phyloP scores from a whole-genome alignment of 2,797 vertebrate genomes.

The Peromyscus melanophrys region DNA sequence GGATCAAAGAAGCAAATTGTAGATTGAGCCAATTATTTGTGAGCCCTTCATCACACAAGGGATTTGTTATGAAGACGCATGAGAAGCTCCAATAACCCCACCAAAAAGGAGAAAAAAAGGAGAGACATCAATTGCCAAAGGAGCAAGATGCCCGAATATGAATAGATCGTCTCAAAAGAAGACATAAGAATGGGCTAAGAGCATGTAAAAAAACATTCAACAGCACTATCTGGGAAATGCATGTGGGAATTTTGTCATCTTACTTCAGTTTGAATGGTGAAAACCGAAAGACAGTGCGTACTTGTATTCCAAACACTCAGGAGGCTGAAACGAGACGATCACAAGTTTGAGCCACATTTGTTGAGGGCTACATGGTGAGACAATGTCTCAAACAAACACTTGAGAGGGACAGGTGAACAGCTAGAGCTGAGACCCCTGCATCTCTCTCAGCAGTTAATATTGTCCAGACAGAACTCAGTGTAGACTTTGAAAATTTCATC shows the following conservation, averaged over 20 bases:
- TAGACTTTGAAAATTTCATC: neutral
- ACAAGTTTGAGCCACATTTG: neutral
- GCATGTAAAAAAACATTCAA: neutral
- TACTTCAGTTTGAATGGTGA: neutral
- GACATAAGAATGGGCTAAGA: neutral
- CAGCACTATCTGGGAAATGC: neutral
- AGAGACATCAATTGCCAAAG: neutral
- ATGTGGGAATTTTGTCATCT: neutral
- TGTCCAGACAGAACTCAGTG: neutral
- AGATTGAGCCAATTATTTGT: neutral
- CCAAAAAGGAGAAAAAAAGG: neutral
- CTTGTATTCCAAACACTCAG: neutral
- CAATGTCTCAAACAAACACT: neutral
- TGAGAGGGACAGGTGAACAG: neutral
- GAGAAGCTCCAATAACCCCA: neutral
- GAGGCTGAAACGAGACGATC: neutral
- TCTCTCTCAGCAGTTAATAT: neutral
- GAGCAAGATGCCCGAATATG: neutral
- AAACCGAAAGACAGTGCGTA: neutral
- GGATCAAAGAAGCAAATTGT: neutral
- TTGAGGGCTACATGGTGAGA: neutral
- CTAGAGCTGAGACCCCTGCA: neutral
- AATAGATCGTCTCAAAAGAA: neutral
- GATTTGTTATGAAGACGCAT: neutral
- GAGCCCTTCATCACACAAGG: neutral